Conservation (phyloP, 2,113 vertebrate species). For the Zeus faber region DNA sequence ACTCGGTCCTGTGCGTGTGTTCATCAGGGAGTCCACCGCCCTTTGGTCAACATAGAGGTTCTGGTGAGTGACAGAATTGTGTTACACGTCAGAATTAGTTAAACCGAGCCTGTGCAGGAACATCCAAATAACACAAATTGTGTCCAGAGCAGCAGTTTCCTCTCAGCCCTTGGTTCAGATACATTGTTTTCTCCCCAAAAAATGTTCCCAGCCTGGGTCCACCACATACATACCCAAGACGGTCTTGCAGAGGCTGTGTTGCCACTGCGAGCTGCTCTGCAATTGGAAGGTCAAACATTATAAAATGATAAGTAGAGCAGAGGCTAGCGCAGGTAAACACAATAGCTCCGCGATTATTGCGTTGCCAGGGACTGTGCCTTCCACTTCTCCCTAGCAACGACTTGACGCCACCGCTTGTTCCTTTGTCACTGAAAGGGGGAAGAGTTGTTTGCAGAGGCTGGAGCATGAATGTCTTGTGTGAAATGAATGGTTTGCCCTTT, state of each 20-base stretch:
- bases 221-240: not conserved
- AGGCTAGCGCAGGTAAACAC: constrained; percentile 26
- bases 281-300: constrained; percentile 19
- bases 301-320: constrained; percentile 13
- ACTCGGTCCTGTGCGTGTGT: constrained; percentile 50
- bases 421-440: constrained; percentile 33
- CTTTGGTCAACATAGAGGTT: constrained; percentile 52
- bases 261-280: not conserved
- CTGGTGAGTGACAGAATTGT: constrained; percentile 30
- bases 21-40: constrained; percentile 45
- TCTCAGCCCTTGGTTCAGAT: too few species aligned
- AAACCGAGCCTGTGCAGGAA: not conserved
- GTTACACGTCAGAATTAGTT: constrained; percentile 11
- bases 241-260: too few species aligned
- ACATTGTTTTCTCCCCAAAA: too few species aligned
- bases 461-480: constrained; percentile 53
- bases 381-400: constrained; percentile 43
- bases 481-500: constrained; percentile 58
- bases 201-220: not conserved
- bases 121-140: not conserved
- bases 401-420: constrained; percentile 36
- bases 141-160: not conserved
- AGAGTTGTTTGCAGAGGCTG: constrained; percentile 52
- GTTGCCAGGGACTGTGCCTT: constrained; percentile 38
- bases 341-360: constrained; percentile 15